phyloP scores from a whole-genome alignment of 2,113 vertebrate genomes.

The Empidonax traillii region DNA sequence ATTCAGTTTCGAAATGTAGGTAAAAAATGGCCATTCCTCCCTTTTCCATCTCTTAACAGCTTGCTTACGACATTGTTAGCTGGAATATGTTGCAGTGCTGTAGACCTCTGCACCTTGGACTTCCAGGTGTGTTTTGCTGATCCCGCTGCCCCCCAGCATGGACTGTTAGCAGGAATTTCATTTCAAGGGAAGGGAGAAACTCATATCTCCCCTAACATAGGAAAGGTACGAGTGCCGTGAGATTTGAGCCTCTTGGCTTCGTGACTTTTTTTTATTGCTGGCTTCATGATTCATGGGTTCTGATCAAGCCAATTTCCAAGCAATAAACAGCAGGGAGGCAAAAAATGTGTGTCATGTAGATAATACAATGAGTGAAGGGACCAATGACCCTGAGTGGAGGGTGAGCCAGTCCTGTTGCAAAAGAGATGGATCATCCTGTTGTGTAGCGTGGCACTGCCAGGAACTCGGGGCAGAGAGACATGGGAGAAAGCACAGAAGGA shows the following conservation, averaged over 20 bases:
- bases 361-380: background rate
- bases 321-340: background rate
- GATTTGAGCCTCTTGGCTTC: background rate
- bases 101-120: background rate
- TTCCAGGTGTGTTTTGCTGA: background rate
- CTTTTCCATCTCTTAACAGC: background rate
- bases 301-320: conserved; percentile 45
- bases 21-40: background rate
- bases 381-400: background rate
- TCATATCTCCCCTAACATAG: background rate
- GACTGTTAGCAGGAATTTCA: background rate
- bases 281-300: conserved; percentile 13
- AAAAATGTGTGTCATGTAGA: background rate
- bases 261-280: background rate
- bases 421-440: background rate
- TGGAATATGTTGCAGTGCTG: background rate
- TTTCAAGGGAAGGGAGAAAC: background rate
- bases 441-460: background rate
- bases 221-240: background rate
- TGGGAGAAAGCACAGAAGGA: background rate
- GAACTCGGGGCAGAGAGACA: background rate
- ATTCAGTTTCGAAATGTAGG: background rate
- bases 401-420: background rate
- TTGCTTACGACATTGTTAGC: background rate
- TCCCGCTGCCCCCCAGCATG: fast-evolving